Evolutionary conservation across 2,888 invertebrate genomes (phyloP), one percentile per base, ranked within the genome.

Genomic region (Pseudococcus jackbeardsleyi): DNA sequence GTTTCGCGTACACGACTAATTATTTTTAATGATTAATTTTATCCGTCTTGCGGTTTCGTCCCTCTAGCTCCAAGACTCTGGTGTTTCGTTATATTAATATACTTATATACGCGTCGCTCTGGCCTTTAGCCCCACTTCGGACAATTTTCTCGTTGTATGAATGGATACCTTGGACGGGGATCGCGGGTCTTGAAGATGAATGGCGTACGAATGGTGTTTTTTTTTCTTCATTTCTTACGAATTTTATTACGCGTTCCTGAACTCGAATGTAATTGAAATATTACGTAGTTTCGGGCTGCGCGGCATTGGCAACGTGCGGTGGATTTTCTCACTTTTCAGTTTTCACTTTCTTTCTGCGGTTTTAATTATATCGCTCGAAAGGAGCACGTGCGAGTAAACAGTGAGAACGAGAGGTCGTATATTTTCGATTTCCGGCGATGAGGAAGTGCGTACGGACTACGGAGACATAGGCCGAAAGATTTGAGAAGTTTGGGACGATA

Each of bases 1-100:
- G 79, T 82, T 82, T 46, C 79, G 46, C 72, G 72, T 72, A 72
- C 79, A 17, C 79, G 79, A 33, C 79, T 82, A 82, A 82, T 82
- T 82, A 82, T 82, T 82, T 82, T 82, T 82, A 82, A 82, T 82
- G 79, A 82, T 82, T 82, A 82, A 82, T 82, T 46, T 46, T 82
- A 82, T 82, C 42, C 79, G 79, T 42, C 46, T 46, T 46, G 79
- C 33, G 77, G 15, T n/a, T 72, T 72, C 17, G 17, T 33, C 33
- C 11, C 46, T 6, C 12, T 15, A 46, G 17, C 1, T 46, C 17
- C 77, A 0, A 33, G 26, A 33, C 26, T 33, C 8, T 46, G 4
- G 22, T 15, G 15, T 26, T 72, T 72, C 33, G 72, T 72, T 15
- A 19, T 11, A n/a, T 72, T 72, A 33, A 33, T 33, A 72, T 68